A percentile compares a stretch with the other conserved stretches of the same genome.
Evolutionary conservation across 35 echinoderm and acorn worm species (phyloP).

Genomic region (Anneissia japonica): DNA sequence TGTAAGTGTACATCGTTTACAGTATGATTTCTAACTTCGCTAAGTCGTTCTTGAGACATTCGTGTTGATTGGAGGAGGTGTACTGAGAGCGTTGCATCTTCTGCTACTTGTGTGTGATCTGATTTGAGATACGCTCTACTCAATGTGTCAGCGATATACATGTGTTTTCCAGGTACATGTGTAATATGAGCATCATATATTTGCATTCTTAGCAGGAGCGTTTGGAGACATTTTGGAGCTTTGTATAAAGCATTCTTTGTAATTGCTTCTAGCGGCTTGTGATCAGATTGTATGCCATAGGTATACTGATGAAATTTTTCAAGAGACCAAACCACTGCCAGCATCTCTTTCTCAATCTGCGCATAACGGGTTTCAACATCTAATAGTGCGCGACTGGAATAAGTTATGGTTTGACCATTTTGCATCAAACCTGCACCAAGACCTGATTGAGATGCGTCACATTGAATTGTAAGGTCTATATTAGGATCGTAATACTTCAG

Average conservation of each 20-base stretch:
- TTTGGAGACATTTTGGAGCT: constrained; percentile 28
- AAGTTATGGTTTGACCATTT: constrained; percentile 49
- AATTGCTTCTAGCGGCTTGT: constrained; percentile 49
- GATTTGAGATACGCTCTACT: constrained; percentile 57
- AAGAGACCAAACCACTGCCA: constrained; percentile 36
- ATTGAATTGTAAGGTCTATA: constrained; percentile 38
- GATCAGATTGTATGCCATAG: constrained; percentile 56
- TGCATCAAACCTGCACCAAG: constrained; percentile 32
- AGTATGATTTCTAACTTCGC: constrained; percentile 30
- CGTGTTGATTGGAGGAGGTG: constrained; percentile 31
- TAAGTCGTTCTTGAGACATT: constrained; percentile 14
- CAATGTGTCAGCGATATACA: constrained; percentile 48
- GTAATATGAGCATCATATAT: neutral
- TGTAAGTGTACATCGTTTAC: constrained; percentile 17
- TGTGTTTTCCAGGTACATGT: neutral
- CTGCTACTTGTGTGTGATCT: constrained; percentile 5
- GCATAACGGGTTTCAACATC: constrained; percentile 32
- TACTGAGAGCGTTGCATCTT: constrained; percentile 24
- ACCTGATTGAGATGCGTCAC: constrained; percentile 42
- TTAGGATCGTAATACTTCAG: constrained; percentile 42
- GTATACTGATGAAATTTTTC: constrained; percentile 53
- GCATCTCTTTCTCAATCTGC: constrained; percentile 61
- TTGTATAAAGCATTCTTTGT: constrained; percentile 10
- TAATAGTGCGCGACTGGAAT: constrained; percentile 44
- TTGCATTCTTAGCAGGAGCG: constrained; percentile 38